Base-by-base conservation (phyloP, 2,113 vertebrate genomes). In the Seriola rivoliana region DNA sequence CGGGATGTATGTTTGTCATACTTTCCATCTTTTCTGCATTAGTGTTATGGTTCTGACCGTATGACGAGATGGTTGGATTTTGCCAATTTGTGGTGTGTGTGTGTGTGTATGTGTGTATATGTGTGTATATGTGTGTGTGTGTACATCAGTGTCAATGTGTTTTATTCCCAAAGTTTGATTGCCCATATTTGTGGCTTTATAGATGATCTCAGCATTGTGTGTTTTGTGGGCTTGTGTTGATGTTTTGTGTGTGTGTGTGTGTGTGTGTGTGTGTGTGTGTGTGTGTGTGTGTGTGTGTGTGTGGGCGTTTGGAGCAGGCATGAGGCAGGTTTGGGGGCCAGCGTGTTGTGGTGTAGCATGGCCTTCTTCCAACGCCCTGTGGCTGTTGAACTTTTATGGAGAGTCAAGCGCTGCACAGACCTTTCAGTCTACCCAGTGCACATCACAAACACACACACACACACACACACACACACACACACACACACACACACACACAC, bases 311-410 rank as follows among this genome's bases (percentile, higher is more conserved):
- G 86, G 77, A 71, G 64, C 78, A 68, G 62, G 69, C 78, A 75
- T 85, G 82, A 77, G 81, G 70, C 79, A 86, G 87, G 84, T 88
- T 85, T 5, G 40, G 80, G 58, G 81, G 82, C 78, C 82, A 88
- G 86, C 62, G 11, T 86, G 89, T 80, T 92, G 88, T 70, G 91
- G 89, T 89, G 87, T 58, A 81, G 54, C 36, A 48, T 93, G 92
- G 93, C 87, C 82, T 62, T 70, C 77, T 82, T 90, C 93, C 93
- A 92, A 89, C 84, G 77, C 88, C 91, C 85, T 91, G 82, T 82
- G 85, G 87, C 91, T 89, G 89, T 91, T 92, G 89, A 92, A 93
- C 89, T 93, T 93, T 90, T 92, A 92, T 91, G 84, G 87, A 83
- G 82, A 93, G 87, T 91, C 89, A 88, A 90, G 79, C 71, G 16